A percentile compares a stretch with the other conserved stretches of the same genome.
These are phyloP conservation scores for Poecilia gillii DNA, from an alignment of 2,797 vertebrate species.

Conservation along the genomic window DNA sequence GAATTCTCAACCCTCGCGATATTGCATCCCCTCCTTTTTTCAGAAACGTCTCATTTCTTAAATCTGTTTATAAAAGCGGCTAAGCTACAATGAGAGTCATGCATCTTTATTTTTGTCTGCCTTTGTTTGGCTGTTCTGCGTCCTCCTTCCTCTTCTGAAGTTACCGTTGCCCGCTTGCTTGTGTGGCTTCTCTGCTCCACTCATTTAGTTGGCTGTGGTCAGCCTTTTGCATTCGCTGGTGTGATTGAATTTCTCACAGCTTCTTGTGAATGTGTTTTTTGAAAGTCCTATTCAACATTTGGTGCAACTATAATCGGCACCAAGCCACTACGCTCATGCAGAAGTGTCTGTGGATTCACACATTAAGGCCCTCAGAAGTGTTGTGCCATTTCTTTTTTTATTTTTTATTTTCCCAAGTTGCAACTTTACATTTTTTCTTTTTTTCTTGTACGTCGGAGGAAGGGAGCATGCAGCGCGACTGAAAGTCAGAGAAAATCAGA, in stretches of 20 bases:
- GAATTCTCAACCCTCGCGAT: constrained; percentile 24
- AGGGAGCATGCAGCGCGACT: constrained; percentile 18
- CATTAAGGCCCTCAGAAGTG: constrained; percentile 72
- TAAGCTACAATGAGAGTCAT: constrained; percentile 33
- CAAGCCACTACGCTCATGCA: constrained; percentile 76
- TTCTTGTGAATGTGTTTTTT: constrained; percentile 79
- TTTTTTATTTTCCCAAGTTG: constrained; percentile 29
- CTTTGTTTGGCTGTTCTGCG: constrained; percentile 39
- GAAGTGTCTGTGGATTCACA: constrained; percentile 77
- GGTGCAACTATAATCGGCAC: constrained; percentile 80
- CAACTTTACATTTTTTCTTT: constrained; percentile 45
- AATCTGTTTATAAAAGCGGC: constrained; percentile 30
- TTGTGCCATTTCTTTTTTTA: constrained; percentile 61
- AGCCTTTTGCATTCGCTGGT: constrained; percentile 72
- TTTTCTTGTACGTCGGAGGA: constrained; percentile 42
- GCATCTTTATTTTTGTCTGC: constrained; percentile 55
- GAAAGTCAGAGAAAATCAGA: constrained; percentile 10
- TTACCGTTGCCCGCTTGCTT: constrained; percentile 51
- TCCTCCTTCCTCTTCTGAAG: constrained; percentile 52
- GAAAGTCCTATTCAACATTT: constrained; percentile 81
- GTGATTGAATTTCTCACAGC: constrained; percentile 80
- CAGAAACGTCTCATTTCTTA: constrained; percentile 25
- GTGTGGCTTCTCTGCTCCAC: constrained; percentile 58
- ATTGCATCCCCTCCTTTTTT: constrained; percentile 31
- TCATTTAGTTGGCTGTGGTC: constrained; percentile 76